phyloP scores from a whole-genome alignment of 92 coral and sea anemone genomes.

The Heliopora coerulea region DNA sequence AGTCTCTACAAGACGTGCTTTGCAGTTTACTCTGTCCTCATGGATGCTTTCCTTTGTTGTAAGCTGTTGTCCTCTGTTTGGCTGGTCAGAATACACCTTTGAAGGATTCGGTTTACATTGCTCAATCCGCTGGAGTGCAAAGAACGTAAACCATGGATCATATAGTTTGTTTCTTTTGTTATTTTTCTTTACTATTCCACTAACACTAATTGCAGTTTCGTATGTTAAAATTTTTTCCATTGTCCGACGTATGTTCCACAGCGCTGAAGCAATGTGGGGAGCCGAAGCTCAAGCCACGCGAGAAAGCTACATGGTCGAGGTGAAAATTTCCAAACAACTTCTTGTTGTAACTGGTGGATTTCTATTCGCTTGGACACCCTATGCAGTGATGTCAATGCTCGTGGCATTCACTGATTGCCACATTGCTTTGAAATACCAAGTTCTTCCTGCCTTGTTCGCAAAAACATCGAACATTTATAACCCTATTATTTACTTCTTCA shows the following conservation, averaged over 20 bases:
- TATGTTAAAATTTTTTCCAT: constrained; percentile 11
- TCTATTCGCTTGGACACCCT: constrained; percentile 85
- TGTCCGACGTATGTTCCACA: constrained; percentile 26
- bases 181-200: no score
- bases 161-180: constrained; percentile 55
- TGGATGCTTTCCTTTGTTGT: constrained; percentile 63
- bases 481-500: constrained; percentile 71
- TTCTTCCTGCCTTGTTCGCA: constrained; percentile 52
- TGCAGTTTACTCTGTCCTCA: constrained; percentile 15
- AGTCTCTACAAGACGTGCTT: constrained; percentile 18
- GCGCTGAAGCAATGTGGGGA: constrained; percentile 60
- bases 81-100: constrained; percentile 69
- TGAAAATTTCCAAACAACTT: constrained; percentile 50
- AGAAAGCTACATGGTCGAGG: constrained; percentile 49
- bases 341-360: constrained; percentile 62
- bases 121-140: constrained; percentile 59
- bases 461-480: constrained; percentile 61
- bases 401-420: constrained; percentile 46
- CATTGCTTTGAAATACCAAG: constrained; percentile 12
- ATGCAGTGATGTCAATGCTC: constrained; percentile 68
- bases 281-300: constrained; percentile 45
- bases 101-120: constrained; percentile 63
- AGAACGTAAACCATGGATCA: constrained; percentile 8
- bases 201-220: constrained; percentile 28
- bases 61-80: constrained; percentile 57